These are phyloP conservation scores for Aethes cnicana DNA, from an alignment of 2,888 invertebrate genomes.

Conservation along the genomic window DNA sequence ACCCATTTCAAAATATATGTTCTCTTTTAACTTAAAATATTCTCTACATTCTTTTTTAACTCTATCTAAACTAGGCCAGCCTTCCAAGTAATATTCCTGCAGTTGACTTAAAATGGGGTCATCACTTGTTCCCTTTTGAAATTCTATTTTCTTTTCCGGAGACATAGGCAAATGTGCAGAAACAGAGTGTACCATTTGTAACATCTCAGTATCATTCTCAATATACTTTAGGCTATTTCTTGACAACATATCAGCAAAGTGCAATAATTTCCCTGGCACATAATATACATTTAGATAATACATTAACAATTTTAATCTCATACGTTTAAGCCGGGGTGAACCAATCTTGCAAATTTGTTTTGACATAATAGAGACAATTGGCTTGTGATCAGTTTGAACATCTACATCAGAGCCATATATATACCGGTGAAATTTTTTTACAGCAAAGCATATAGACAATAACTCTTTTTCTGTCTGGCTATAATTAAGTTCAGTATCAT, in stretches of 20 bases:
- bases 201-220: constrained; percentile 16
- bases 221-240: constrained; percentile 4
- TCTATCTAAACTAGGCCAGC: too few species aligned
- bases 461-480: constrained; percentile 28
- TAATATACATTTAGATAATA: constrained; percentile 10
- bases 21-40: too few species aligned
- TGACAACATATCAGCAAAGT: constrained; percentile 20
- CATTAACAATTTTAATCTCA: constrained; percentile 6
- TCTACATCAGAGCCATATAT: constrained; percentile 17
- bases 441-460: constrained; percentile 12
- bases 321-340: constrained; percentile 2
- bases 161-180: constrained; percentile 30
- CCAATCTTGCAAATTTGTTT: constrained; percentile 21
- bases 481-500: constrained; percentile 27
- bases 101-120: background rate
- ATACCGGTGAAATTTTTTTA: constrained; percentile 16
- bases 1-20: too few species aligned
- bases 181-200: constrained; percentile 15
- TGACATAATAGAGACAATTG: constrained; percentile 3
- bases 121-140: constrained; percentile 1
- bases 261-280: constrained; percentile 11
- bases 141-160: constrained; percentile 16
- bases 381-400: constrained; percentile 24
- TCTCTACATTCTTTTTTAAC: too few species aligned
- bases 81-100: constrained; percentile 1